Evolutionary conservation across 2,888 invertebrate genomes (phyloP), one percentile per base, ranked within the genome.

Genomic region (Drosophila vallismaia): DNA sequence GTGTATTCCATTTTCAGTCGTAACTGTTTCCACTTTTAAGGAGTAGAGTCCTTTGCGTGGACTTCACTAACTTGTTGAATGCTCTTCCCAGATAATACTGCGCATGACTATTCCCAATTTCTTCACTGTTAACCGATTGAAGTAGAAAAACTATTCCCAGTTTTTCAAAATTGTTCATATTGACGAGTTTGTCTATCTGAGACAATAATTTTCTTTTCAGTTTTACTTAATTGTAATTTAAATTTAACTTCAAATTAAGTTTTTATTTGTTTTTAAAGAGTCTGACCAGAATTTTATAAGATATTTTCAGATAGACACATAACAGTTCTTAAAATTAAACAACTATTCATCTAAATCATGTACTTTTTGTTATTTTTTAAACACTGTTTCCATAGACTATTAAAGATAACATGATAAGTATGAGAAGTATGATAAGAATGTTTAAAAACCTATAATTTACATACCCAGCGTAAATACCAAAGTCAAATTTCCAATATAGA

Each of bases 91-190:
- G n/a, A 6, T 0, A 0, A 0, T 1, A 63, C 9, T 69, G 88
- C 87, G 84, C 86, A 83, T 67, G 88, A 38, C 84, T 70, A 58
- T 76, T 70, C 70, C 42, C 60, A 57, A 1, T 0, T 12, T 19
- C 2, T 9, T n/a, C 52, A 3, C 59, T 88, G 87, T 88, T 84
- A 88, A 80, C 84, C 86, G 84, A 19, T 88, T 88, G 67, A 7
- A 3, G 2, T 3, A 1, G 8, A 5, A 9, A 0, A 55, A 53
- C 54, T 74, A 71, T 64, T 48, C 57, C 77, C 81, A 80, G 76
- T 86, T 68, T 88, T 86, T 71, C 24, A 62, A 70, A 80, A 26
- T 29, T 24, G 24, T 19, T 19, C 14, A 42, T 10, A 36, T 40
- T 50, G 4, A 29, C 8, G 29, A 29, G 29, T 8, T 29, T 29